phyloP scores from a whole-genome alignment of 2,113 vertebrate genomes.

The Rhinopithecus roxellana region DNA sequence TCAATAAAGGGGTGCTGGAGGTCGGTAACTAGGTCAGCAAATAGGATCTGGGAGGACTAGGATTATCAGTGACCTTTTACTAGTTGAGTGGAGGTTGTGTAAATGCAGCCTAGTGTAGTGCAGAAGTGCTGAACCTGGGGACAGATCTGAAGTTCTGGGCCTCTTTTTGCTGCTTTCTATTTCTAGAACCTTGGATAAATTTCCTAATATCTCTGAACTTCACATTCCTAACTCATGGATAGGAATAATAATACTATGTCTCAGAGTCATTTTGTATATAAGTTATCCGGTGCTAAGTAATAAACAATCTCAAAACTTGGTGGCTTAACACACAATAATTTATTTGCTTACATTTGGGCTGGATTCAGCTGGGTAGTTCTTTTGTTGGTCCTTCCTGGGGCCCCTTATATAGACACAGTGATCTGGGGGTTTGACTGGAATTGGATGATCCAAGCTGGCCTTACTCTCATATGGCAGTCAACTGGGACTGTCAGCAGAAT shows the following conservation, averaged over 20 bases:
- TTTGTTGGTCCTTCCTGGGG: not conserved
- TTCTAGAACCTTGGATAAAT: not conserved
- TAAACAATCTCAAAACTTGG: not conserved
- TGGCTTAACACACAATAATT: not conserved
- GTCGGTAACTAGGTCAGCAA: not conserved
- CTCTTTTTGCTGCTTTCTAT: not conserved
- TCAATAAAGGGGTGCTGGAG: not conserved
- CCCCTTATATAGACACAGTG: not conserved
- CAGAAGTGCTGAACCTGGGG: not conserved
- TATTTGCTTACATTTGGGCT: not conserved
- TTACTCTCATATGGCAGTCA: not conserved
- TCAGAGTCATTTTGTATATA: not conserved
- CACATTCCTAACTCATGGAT: not conserved
- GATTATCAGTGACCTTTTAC: not conserved
- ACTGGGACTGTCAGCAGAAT: not conserved
- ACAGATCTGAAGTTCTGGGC: not conserved
- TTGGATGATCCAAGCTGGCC: not conserved
- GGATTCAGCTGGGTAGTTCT: not conserved
- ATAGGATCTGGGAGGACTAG: not conserved
- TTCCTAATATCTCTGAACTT: constrained; percentile 20
- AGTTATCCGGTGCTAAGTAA: not conserved
- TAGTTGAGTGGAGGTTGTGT: not conserved
- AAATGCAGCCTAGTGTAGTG: not conserved
- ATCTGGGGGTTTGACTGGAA: not conserved
- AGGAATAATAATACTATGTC: not conserved